Conservation (phyloP, 2,888 invertebrate species). For the Trichogramma dendrolimi region DNA sequence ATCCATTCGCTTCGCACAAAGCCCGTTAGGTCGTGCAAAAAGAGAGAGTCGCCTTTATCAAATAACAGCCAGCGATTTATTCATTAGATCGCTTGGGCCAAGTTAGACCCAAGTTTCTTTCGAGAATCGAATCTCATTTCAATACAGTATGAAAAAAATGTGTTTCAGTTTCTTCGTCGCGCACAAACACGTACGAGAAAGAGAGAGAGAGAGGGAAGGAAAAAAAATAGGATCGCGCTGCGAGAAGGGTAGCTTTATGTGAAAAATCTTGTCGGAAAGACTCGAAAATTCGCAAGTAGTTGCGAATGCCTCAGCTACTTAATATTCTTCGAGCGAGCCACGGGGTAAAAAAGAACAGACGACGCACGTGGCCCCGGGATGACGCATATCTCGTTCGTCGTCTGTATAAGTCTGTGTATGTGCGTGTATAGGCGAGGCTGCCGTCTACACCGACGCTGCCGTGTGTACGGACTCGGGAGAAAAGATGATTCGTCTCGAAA, state of each 20-base stretch:
- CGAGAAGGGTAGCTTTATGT: slow-evolving; percentile 15
- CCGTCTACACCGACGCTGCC: too few relatives aligned
- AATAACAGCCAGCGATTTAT: slow-evolving; percentile 17
- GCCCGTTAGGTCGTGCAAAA: too few relatives aligned
- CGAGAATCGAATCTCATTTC: slow-evolving; percentile 32
- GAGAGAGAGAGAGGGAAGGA: not conserved
- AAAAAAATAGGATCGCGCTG: not conserved
- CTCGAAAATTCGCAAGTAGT: slow-evolving; percentile 15
- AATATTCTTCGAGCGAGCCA: slow-evolving; percentile 23
- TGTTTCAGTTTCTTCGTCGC: slow-evolving; percentile 21
- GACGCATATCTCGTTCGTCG: too few relatives aligned
- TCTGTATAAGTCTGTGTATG: too few relatives aligned
- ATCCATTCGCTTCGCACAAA: too few relatives aligned
- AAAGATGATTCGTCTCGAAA: slow-evolving; percentile 4
- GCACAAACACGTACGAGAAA: slow-evolving; percentile 13
- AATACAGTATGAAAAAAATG: slow-evolving; percentile 27
- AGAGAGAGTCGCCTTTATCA: too few relatives aligned
- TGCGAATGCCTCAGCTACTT: slow-evolving; percentile 8
- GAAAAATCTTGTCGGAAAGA: slow-evolving; percentile 25
- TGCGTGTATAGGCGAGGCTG: too few relatives aligned
- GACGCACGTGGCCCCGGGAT: too few relatives aligned
- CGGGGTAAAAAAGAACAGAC: slow-evolving; percentile 15
- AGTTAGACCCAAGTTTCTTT: slow-evolving; percentile 13
- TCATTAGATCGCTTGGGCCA: slow-evolving; percentile 15
- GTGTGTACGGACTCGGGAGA: not conserved